phyloP scores from a whole-genome alignment of 2,888 invertebrate genomes.

The Ectemnius lituratus region DNA sequence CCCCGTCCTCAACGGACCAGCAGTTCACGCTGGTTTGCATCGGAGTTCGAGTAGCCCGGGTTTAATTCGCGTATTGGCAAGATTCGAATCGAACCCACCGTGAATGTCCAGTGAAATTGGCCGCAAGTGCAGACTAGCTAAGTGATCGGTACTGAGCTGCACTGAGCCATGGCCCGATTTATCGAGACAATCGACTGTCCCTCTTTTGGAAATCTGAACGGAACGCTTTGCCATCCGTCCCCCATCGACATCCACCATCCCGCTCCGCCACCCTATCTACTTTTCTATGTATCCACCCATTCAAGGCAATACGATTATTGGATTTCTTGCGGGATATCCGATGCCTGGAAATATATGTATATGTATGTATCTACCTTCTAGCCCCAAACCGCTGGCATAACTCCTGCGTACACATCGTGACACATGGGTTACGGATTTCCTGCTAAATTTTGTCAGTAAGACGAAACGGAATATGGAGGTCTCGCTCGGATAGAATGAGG shows the following conservation, averaged over 20 bases:
- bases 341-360: conserved; percentile 23
- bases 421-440: neutral
- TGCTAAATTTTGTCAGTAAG: neutral
- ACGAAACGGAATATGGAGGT: neutral
- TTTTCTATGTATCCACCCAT: neutral
- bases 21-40: conserved; percentile 35
- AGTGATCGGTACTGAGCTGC: conserved; percentile 22
- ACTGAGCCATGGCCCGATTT: conserved; percentile 24
- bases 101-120: conserved; percentile 50
- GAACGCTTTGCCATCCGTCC: conserved; percentile 15
- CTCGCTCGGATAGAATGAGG: too few relatives aligned
- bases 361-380: too few relatives aligned
- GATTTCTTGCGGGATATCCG: conserved; percentile 35
- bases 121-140: conserved; percentile 48
- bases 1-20: neutral
- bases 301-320: conserved; percentile 34
- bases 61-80: conserved; percentile 54
- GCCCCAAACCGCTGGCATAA: neutral
- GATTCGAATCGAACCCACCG: conserved; percentile 41
- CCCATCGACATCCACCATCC: neutral
- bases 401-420: neutral
- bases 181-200: conserved; percentile 9
- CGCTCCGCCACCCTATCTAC: neutral
- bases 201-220: conserved; percentile 26
- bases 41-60: conserved; percentile 36